Evolutionary conservation across 1,140 invertebrate species (phyloP), one percentile per base, ranked within the genome.

Genomic region (Bombus picipes): DNA sequence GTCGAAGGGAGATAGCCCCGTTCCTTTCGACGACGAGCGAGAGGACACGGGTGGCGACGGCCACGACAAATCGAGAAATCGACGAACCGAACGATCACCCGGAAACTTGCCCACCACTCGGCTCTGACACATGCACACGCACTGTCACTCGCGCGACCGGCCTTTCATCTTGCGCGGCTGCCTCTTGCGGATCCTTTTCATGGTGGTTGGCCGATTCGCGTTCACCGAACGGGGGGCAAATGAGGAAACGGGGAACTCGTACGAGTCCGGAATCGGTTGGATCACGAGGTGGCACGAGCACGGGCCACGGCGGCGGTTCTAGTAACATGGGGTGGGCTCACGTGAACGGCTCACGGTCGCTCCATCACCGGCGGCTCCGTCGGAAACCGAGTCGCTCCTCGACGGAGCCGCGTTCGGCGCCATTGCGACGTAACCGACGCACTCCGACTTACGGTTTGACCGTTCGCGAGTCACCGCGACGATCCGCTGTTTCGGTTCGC

Each of bases 151-250:
- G 87, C 90, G 89, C 87, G 88, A 90, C 85, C 89, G 77, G 81
- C 88, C 83, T 87, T 91, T 92, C 83, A 85, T 87, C 86, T 90
- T 91, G 39, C 77, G 89, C 41, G 89, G 88, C 79, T 90, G 90
- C 88, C 88, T 93, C 91, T 92, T 92, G 66, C 91, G 92, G 70
- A 92, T 87, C 90, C 88, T 93, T 92, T 89, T 91, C 93, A 94
- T 94, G 72, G 86, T 92, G 87, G 53, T 13, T 32, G 32, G 41
- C 32, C 41, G 75, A 78, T 34, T 53, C 22, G 18, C 70, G 68
- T 78, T 62, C 65, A 73, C 57, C 62, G 62, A 28, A 75, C 22
- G 32, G 32, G 25, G 25, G 53, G 18, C 47, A 87, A 74, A 85
- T 76, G 79, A 87, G 79, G 73, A 83, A 57, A 72, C 47, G 28